These are phyloP conservation scores for Isotomurus palustris DNA, from an alignment of 2,888 invertebrate genomes.

Conservation along the genomic window DNA sequence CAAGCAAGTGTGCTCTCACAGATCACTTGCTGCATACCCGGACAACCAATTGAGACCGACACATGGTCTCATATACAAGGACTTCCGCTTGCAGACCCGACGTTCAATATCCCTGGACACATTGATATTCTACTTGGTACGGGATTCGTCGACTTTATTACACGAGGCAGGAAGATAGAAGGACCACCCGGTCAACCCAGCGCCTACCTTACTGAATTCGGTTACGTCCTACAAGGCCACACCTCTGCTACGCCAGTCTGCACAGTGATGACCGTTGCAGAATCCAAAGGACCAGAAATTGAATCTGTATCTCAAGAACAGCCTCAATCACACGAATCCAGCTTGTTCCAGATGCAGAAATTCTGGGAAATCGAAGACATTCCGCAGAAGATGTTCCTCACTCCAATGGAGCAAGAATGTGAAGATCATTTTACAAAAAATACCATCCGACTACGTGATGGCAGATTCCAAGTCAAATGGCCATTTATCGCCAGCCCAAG, in stretches of 20 bases:
- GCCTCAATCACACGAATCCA: not conserved
- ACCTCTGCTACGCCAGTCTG: not conserved
- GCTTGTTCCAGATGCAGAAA: slow-evolving; percentile 12
- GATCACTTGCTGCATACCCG: not conserved
- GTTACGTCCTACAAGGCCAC: slow-evolving; percentile 11
- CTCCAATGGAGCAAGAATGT: slow-evolving; percentile 16
- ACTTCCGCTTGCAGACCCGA: not conserved
- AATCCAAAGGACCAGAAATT: not conserved
- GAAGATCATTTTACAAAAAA: slow-evolving; percentile 18
- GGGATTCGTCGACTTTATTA: not conserved
- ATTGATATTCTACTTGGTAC: slow-evolving; percentile 2
- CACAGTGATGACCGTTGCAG: not conserved
- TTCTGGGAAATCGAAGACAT: slow-evolving; percentile 25
- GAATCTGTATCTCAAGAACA: not conserved
- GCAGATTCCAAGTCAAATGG: slow-evolving; percentile 19
- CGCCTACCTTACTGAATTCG: slow-evolving; percentile 10
- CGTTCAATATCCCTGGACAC: not conserved
- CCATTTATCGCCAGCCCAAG: slow-evolving; percentile 13
- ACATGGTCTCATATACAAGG: not conserved
- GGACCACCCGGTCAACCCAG: not conserved
- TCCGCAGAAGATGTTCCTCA: not conserved
- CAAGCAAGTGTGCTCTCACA: not conserved
- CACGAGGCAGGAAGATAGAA: not conserved
- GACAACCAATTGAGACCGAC: not conserved
- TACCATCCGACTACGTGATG: slow-evolving; percentile 5